Conservation (phyloP, 2,113 vertebrate genomes). For the Nothoprocta pentlandii region DNA sequence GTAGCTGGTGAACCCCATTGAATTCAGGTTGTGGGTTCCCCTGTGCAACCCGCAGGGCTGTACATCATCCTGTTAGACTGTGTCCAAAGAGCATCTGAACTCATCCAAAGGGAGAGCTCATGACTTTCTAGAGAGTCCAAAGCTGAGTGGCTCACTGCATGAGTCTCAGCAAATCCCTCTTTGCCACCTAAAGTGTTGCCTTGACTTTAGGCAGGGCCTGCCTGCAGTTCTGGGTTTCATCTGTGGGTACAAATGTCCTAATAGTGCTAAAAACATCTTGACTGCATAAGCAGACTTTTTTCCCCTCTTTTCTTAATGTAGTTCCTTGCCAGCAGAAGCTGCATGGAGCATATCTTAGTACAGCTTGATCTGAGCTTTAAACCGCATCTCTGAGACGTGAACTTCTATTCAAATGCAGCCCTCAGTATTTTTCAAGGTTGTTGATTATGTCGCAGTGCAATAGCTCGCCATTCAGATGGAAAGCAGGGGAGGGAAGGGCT, state of each 20-base stretch:
- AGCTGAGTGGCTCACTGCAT: rapidly evolving
- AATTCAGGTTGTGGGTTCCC: neutral
- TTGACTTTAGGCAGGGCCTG: too few species aligned
- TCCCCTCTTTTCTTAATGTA: neutral
- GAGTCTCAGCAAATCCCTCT: neutral
- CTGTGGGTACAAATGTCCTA: neutral
- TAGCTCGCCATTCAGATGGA: neutral
- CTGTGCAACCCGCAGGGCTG: too few species aligned
- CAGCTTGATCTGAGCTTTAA: slow-evolving; percentile 16
- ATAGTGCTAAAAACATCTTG: neutral
- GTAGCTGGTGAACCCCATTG: neutral
- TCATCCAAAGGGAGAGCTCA: neutral
- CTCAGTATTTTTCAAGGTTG: slow-evolving; percentile 20
- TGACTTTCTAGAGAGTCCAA: neutral
- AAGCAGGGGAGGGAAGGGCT: neutral
- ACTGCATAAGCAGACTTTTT: neutral
- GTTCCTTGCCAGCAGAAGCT: neutral
- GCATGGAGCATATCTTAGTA: neutral
- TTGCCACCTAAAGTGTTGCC: neutral
- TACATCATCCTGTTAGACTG: too few species aligned
- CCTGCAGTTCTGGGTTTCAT: neutral
- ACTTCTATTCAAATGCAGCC: neutral
- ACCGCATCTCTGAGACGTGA: slow-evolving; percentile 6
- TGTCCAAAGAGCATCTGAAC: too few species aligned
- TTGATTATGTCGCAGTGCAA: slow-evolving; percentile 43